phyloP scores from a whole-genome alignment of 2,888 invertebrate genomes.

The Clostera curtula region DNA sequence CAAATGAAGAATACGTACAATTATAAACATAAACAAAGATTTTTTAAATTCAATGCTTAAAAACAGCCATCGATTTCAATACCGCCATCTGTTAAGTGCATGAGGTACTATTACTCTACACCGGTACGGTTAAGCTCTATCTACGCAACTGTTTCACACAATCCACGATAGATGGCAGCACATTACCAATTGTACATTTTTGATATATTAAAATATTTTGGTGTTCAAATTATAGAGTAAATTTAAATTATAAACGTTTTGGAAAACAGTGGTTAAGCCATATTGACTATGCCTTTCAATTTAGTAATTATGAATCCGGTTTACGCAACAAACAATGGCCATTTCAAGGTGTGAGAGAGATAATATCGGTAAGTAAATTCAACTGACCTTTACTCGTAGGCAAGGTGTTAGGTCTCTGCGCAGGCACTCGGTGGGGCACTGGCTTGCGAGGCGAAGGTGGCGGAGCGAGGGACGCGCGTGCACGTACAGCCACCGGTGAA shows the following conservation, averaged over 20 bases:
- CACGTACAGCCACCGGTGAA: conserved; percentile 59
- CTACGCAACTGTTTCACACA: neutral
- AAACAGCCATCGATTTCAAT: no score
- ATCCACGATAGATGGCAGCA: conserved; percentile 16
- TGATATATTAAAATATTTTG: neutral
- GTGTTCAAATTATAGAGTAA: no score
- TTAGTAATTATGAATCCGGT: neutral
- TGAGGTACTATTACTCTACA: no score
- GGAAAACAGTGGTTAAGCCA: no score
- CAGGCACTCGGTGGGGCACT: conserved; percentile 46
- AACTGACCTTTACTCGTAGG: conserved; percentile 57
- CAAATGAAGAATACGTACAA: no score
- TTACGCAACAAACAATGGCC: neutral
- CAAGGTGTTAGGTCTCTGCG: conserved; percentile 60
- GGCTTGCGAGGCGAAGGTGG: conserved; percentile 63
- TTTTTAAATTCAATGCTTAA: no score
- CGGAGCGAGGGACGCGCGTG: conserved; percentile 53
- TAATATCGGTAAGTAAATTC: conserved; percentile 7
- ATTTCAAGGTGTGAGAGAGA: neutral
- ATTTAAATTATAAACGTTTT: no score
- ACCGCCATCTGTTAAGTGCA: no score
- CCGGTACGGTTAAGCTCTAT: neutral
- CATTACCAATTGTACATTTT: neutral
- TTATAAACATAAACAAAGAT: no score
- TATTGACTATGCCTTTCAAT: no score